phyloP scores from a whole-genome alignment of 2,113 vertebrate genomes.

The Falcunculus frontatus region DNA sequence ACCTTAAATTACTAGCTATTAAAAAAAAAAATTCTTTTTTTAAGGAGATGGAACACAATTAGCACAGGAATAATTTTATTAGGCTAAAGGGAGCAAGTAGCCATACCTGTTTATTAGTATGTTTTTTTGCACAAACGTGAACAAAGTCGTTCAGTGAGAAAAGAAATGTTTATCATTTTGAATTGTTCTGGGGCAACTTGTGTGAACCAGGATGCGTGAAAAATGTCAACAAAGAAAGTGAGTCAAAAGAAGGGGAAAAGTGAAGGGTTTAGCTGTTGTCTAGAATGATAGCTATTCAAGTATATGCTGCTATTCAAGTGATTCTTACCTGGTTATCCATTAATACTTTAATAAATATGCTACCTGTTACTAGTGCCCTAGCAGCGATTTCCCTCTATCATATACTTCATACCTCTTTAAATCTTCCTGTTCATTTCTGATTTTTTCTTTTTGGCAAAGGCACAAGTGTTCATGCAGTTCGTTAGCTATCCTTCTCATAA shows the following conservation, averaged over 20 bases:
- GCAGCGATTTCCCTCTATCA: not conserved
- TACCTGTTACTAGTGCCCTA: not conserved
- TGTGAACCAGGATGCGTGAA: not conserved
- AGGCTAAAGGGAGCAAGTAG: not conserved
- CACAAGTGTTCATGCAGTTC: not conserved
- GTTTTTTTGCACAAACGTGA: not conserved
- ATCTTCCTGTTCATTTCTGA: not conserved
- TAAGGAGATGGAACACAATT: not conserved
- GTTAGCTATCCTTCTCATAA: not conserved
- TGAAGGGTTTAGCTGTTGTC: not conserved
- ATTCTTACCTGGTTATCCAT: not conserved
- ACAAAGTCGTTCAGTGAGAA: not conserved
- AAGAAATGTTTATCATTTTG: not conserved
- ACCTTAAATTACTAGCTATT: not conserved
- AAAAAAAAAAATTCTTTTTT: not conserved
- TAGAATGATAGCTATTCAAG: not conserved
- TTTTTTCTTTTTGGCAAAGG: not conserved
- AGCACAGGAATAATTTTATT: not conserved
- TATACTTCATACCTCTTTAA: not conserved
- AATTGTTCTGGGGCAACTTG: not conserved
- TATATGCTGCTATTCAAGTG: not conserved
- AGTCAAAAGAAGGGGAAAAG: not conserved
- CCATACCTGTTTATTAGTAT: not conserved
- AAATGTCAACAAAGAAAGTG: not conserved
- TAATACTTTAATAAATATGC: not conserved